Evolutionary conservation across 2,797 vertebrate genomes (phyloP).

Genomic region (Tauraco hartlaubi): DNA sequence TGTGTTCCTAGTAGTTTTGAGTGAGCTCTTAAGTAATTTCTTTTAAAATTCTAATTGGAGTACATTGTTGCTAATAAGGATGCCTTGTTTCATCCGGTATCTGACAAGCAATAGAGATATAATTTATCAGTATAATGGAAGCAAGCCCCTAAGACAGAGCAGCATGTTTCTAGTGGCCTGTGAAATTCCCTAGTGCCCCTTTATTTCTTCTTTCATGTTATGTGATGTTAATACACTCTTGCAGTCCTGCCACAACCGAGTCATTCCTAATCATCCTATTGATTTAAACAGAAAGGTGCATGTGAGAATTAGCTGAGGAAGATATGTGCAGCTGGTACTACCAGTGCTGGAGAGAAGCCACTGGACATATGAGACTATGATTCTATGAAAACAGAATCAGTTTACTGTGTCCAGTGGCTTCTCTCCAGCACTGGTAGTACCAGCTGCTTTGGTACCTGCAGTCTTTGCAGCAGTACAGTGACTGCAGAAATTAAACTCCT

Average conservation of each 20-base stretch:
- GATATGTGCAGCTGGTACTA: too few species aligned
- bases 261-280: background rate
- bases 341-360: too few species aligned
- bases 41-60: slow-evolving; percentile 31
- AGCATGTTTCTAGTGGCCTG: background rate
- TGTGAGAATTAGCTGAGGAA: background rate
- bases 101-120: background rate
- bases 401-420: background rate
- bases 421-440: background rate
- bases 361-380: too few species aligned
- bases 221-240: background rate
- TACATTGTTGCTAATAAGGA: background rate
- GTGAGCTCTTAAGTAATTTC: slow-evolving; percentile 30
- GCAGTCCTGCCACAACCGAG: background rate
- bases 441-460: background rate
- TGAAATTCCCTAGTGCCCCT: background rate
- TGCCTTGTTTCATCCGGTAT: background rate
- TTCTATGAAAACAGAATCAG: too few species aligned
- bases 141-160: background rate
- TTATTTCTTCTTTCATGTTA: background rate
- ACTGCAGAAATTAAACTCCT: background rate
- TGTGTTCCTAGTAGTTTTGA: background rate
- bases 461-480: background rate
- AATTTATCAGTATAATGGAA: background rate
- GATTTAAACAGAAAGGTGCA: background rate